phyloP scores from a whole-genome alignment of 2,113 vertebrate genomes.

The Lasiurus cinereus region DNA sequence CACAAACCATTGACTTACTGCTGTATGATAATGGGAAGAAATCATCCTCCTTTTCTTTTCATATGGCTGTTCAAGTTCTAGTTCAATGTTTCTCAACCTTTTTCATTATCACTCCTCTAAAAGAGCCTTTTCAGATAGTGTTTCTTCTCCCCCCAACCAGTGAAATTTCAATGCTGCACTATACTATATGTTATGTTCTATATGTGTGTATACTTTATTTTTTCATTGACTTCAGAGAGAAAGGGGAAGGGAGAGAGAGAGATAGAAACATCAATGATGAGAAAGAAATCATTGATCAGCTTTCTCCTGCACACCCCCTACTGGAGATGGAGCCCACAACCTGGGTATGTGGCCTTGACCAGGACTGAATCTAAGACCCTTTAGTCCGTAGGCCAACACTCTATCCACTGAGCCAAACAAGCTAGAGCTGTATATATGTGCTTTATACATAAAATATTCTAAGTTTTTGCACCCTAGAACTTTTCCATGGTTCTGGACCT shows the following conservation, averaged over 20 bases:
- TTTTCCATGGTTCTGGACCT: neutral
- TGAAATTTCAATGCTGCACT: neutral
- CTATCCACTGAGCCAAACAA: too few species aligned
- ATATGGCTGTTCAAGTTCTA: neutral
- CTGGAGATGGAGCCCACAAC: too few species aligned
- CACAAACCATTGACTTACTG: neutral
- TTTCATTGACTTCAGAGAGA: too few species aligned
- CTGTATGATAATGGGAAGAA: neutral
- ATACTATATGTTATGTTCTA: neutral
- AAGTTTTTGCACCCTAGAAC: neutral
- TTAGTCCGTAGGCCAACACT: too few species aligned
- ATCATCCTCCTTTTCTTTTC: neutral
- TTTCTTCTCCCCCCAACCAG: neutral
- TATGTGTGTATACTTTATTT: neutral
- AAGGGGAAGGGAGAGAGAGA: too few species aligned
- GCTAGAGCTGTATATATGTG: neutral
- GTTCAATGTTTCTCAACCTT: neutral
- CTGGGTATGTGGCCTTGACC: too few species aligned
- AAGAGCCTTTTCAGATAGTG: neutral
- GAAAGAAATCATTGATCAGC: too few species aligned
- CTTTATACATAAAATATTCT: neutral
- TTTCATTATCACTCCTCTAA: neutral
- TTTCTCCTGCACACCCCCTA: too few species aligned
- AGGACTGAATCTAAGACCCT: too few species aligned
- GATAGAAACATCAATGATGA: too few species aligned